Evolutionary conservation across 2,888 invertebrate species (phyloP).

Genomic region (Chrysolina oricalcia): DNA sequence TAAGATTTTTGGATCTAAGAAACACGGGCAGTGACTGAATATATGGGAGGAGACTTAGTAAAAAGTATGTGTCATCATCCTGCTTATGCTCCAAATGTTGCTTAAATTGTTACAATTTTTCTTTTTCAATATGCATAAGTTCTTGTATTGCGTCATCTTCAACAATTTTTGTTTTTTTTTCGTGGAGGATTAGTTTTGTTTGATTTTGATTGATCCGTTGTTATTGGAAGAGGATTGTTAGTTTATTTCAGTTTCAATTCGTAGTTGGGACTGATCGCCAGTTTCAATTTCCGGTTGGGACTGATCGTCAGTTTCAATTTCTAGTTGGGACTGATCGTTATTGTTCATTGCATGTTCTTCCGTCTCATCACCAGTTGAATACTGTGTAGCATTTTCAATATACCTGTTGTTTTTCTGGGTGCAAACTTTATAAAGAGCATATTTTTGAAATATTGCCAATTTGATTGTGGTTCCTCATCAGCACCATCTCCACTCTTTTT

Average conservation of each 20-base stretch:
- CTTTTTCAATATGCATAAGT: background rate
- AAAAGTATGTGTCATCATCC: background rate
- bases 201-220: background rate
- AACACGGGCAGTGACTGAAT: background rate
- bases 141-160: background rate
- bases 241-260: background rate
- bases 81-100: background rate
- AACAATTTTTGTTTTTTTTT: background rate
- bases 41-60: background rate
- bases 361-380: slow-evolving; percentile 8
- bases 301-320: slow-evolving; percentile 12
- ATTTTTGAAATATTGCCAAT: slow-evolving; percentile 23
- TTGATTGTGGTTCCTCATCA: slow-evolving; percentile 22
- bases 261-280: slow-evolving; percentile 1
- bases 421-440: slow-evolving; percentile 6
- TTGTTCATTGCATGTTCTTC: slow-evolving; percentile 18
- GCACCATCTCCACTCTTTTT: slow-evolving; percentile 21
- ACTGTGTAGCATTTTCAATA: background rate
- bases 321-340: slow-evolving; percentile 19
- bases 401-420: slow-evolving; percentile 7
- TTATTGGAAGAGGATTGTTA: too few species aligned
- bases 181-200: background rate
- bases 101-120: background rate
- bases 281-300: background rate
- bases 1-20: background rate